A percentile compares a stretch with the other conserved stretches of the same genome.
phyloP scores from a whole-genome alignment of 2,888 invertebrate genomes.

The Sinentomon sp. region DNA sequence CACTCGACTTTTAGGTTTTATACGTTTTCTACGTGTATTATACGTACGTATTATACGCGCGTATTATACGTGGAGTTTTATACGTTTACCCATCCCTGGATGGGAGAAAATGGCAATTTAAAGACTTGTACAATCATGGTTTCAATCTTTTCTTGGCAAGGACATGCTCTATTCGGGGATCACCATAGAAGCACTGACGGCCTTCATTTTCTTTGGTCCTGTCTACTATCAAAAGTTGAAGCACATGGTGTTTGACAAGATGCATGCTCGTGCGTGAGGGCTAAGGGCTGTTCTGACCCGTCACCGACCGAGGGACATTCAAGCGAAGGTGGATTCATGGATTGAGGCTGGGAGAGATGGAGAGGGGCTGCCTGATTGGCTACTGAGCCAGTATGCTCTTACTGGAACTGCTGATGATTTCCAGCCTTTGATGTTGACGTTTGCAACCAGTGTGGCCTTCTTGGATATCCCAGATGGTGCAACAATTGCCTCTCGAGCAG shows the following conservation, averaged over 20 bases:
- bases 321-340: too few relatives aligned
- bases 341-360: slow-evolving; percentile 96
- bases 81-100: too few relatives aligned
- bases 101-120: too few relatives aligned
- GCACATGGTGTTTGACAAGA: slow-evolving; percentile 99
- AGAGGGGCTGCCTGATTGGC: slow-evolving; percentile 92
- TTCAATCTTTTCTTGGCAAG: too few relatives aligned
- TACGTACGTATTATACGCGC: too few relatives aligned
- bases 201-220: too few relatives aligned
- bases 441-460: slow-evolving; percentile 78
- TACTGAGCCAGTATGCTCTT: slow-evolving; percentile 93
- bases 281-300: slow-evolving; percentile 83
- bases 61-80: too few relatives aligned
- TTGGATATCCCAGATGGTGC: slow-evolving; percentile 88
- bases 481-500: slow-evolving; percentile 80
- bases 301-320: slow-evolving; percentile 95
- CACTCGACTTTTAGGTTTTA: too few relatives aligned
- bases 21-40: too few relatives aligned
- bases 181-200: too few relatives aligned
- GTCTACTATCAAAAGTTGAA: slow-evolving; percentile 94
- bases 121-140: too few relatives aligned
- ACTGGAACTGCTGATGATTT: slow-evolving; percentile 87
- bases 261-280: slow-evolving; percentile 86
- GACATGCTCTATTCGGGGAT: too few relatives aligned
- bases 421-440: slow-evolving; percentile 93